Evolutionary conservation across 1,140 invertebrate species (phyloP).

Genomic region (Drosophila chauvacae): DNA sequence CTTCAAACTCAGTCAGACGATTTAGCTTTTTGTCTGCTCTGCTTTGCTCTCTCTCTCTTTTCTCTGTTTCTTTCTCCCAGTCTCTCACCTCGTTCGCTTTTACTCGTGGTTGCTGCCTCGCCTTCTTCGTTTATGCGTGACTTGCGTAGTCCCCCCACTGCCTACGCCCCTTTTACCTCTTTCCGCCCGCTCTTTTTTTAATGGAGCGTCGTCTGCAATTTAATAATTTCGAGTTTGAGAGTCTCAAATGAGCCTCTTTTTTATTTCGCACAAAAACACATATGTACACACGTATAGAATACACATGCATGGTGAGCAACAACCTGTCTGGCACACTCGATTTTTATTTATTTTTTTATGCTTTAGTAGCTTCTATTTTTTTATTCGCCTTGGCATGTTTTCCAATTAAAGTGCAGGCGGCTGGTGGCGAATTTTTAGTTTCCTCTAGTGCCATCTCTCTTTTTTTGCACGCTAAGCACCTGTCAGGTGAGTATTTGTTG

Average conservation of each 20-base stretch:
- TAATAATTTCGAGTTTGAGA: slow-evolving; percentile 69
- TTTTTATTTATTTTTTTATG: slow-evolving; percentile 51
- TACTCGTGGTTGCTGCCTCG: slow-evolving; percentile 18
- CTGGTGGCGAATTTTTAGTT: slow-evolving; percentile 50
- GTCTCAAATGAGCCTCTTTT: slow-evolving; percentile 32
- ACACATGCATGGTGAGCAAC: slow-evolving; percentile 11
- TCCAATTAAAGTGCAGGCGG: slow-evolving; percentile 70
- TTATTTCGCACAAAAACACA: slow-evolving; percentile 17
- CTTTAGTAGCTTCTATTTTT: slow-evolving; percentile 38
- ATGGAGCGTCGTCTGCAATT: slow-evolving; percentile 64
- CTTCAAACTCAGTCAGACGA: slow-evolving; percentile 53
- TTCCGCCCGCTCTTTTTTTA: slow-evolving; percentile 2
- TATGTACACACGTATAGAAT: slow-evolving; percentile 1
- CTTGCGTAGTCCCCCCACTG: slow-evolving; percentile 22
- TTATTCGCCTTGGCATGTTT: slow-evolving; percentile 33
- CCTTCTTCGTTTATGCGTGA: slow-evolving; percentile 60
- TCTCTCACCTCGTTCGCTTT: slow-evolving; percentile 23
- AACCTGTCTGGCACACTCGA: slow-evolving; percentile 52
- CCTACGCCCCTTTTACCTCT: slow-evolving; percentile 13
- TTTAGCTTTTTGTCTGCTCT: slow-evolving; percentile 69
- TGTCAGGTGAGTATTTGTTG: neutral
- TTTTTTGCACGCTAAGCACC: slow-evolving; percentile 18
- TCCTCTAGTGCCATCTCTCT: slow-evolving; percentile 54
- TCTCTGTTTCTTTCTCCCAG: slow-evolving; percentile 1
- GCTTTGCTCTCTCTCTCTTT: neutral